phyloP scores from a whole-genome alignment of 1,140 invertebrate species.

The Cyphomyrmex costatus region DNA sequence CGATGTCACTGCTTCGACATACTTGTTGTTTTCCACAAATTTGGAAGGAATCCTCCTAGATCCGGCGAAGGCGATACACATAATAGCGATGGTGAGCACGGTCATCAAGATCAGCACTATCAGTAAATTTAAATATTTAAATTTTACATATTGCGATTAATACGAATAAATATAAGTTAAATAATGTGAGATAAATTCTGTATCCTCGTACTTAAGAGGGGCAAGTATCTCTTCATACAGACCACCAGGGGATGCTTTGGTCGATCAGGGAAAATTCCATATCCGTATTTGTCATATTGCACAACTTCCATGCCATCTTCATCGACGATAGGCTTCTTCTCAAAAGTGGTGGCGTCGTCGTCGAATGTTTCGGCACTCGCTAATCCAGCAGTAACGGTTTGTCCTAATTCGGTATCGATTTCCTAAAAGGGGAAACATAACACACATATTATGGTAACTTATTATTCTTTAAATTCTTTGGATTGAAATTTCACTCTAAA shows the following conservation, averaged over 20 bases:
- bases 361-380: slow-evolving; percentile 93
- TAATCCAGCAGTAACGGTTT: slow-evolving; percentile 88
- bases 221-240: slow-evolving; percentile 80
- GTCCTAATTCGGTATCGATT: slow-evolving; percentile 86
- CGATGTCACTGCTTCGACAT: slow-evolving; percentile 90
- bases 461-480: too few species aligned
- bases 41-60: slow-evolving; percentile 85
- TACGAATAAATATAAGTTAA: background rate
- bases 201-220: slow-evolving; percentile 74
- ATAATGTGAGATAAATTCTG: background rate
- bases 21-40: slow-evolving; percentile 90
- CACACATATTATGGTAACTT: background rate
- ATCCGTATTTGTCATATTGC: slow-evolving; percentile 86
- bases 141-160: background rate
- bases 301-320: slow-evolving; percentile 92
- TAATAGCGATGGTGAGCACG: slow-evolving; percentile 90
- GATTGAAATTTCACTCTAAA: too few species aligned
- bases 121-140: background rate
- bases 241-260: slow-evolving; percentile 78
- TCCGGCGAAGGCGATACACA: slow-evolving; percentile 88
- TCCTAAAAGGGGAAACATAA: slow-evolving; percentile 78
- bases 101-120: slow-evolving; percentile 82
- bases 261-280: slow-evolving; percentile 76
- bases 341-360: slow-evolving; percentile 85
- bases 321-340: slow-evolving; percentile 91